Base-by-base conservation (phyloP, 2,888 invertebrate species). In the Dynastes tityus region DNA sequence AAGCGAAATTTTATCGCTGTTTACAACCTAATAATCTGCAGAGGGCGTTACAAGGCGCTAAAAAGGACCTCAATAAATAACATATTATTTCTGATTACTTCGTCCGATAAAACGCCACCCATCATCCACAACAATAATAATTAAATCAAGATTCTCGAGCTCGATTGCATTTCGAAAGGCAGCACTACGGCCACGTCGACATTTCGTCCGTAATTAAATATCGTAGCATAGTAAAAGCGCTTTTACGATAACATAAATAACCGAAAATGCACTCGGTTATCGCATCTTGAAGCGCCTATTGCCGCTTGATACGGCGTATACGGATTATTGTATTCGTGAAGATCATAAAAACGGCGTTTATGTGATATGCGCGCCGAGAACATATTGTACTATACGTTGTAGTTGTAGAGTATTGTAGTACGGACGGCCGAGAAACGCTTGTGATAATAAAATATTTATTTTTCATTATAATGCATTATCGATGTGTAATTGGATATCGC, bases 391-490 rank as follows among this genome's bases (percentile, higher is more conserved):
- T 45, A n/a, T 45, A 11, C 40, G 40, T 65, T n/a, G 32, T 37
- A 37, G 32, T 37, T 37, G 32, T 5, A 45, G 6, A 37, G 65
- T 37, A n/a, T 29, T 27, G 37, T n/a, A 37, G 32, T 29, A 51
- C 22, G 40, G 27, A 65, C 53, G 55, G 55, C 63, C 22, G 53
- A 29, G 40, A 45, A 29, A 51, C 61, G 45, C 29, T 27, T 49
- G 22, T 22, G 76, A 76, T 71, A 77, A 79, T 79, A 79, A 79
- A 77, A 79, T 77, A 79, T 79, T 79, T 79, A 70, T 78, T 73
- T 73, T 71, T 79, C 65, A 70, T 71, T 64, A 71, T 70, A 61
- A 76, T 73, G 71, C 77, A 22, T 1, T 77, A 77, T 61, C 77
- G 79, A 77, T 64, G 74, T 76, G 77, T 77, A 77, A 79, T 79